These are phyloP conservation scores for Myanophis thanlyinensis DNA, from an alignment of 2,113 vertebrate genomes.

Conservation along the genomic window DNA sequence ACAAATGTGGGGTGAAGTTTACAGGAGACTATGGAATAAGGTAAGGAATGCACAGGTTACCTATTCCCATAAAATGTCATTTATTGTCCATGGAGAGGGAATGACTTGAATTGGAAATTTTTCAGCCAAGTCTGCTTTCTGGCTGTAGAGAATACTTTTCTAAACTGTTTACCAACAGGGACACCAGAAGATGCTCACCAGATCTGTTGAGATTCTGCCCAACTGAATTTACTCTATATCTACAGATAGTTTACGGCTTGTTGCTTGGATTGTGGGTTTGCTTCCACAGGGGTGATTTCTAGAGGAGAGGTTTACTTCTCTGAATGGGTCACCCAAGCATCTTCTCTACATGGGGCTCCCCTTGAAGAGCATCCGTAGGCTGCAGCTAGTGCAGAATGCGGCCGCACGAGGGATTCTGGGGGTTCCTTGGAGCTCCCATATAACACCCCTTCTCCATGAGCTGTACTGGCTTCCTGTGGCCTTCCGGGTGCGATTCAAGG, in stretches of 20 bases:
- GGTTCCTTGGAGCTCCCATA: too few relatives aligned
- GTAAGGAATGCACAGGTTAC: not conserved
- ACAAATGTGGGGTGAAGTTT: not conserved
- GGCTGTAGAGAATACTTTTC: not conserved
- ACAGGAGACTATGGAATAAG: not conserved
- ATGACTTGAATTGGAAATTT: not conserved
- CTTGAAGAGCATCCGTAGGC: too few relatives aligned
- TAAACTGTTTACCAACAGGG: not conserved
- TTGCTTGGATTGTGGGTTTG: not conserved
- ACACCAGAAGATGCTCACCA: not conserved
- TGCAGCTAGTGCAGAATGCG: too few relatives aligned
- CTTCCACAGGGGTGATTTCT: not conserved
- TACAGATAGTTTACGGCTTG: not conserved
- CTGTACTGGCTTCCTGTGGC: too few relatives aligned
- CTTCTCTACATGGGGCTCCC: too few relatives aligned
- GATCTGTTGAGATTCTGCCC: not conserved
- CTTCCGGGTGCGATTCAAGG: too few relatives aligned
- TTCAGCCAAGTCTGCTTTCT: not conserved
- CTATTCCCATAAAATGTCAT: not conserved
- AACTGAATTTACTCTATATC: not conserved
- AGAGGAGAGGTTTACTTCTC: not conserved
- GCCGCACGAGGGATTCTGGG: too few relatives aligned
- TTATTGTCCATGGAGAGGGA: not conserved
- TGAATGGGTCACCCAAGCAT: not conserved
- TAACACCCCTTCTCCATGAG: too few relatives aligned